These are phyloP conservation scores for Cyclophora punctaria DNA, from an alignment of 2,888 invertebrate species.

Conservation along the genomic window DNA sequence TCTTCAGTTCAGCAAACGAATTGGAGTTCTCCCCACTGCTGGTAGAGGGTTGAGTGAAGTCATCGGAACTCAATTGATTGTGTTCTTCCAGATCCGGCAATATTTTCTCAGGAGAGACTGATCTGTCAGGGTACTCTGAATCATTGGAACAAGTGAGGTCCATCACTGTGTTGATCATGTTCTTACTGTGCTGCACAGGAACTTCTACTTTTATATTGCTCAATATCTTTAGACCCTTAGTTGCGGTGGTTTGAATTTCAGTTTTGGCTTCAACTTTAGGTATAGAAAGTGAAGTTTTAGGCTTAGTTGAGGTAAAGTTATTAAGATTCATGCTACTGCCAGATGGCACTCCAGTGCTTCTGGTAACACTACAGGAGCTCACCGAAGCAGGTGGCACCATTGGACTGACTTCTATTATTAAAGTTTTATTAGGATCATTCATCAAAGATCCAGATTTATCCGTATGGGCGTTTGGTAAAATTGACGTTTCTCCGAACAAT, in stretches of 20 bases:
- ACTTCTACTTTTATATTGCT: slow-evolving; percentile 73
- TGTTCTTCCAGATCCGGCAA: slow-evolving; percentile 60
- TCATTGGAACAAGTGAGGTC: slow-evolving; percentile 60
- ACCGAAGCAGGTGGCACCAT: slow-evolving; percentile 30
- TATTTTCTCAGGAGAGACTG: slow-evolving; percentile 54
- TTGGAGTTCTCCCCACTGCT: slow-evolving; percentile 44
- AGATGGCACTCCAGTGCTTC: slow-evolving; percentile 5
- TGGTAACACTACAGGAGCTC: slow-evolving; percentile 16
- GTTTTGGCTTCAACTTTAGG: slow-evolving; percentile 17
- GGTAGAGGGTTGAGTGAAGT: slow-evolving; percentile 38
- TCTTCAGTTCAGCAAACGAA: slow-evolving; percentile 65
- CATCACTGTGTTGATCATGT: slow-evolving; percentile 62
- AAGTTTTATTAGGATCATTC: slow-evolving; percentile 47
- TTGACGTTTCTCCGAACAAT: slow-evolving; percentile 35
- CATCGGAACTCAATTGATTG: slow-evolving; percentile 38
- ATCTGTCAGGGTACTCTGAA: slow-evolving; percentile 33
- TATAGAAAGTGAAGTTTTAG: background rate
- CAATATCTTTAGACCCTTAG: slow-evolving; percentile 65
- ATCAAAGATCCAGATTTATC: slow-evolving; percentile 35
- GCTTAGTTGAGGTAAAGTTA: slow-evolving; percentile 3
- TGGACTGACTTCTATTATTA: slow-evolving; percentile 62
- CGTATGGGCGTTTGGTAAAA: slow-evolving; percentile 25
- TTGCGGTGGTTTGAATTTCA: slow-evolving; percentile 37
- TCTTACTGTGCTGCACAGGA: slow-evolving; percentile 64
- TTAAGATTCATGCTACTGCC: background rate